Percentiles rank a stretch among this genome's conserved stretches.
These are phyloP conservation scores for Agrotis clavis DNA, from an alignment of 2,888 invertebrate genomes.

Conservation along the genomic window DNA sequence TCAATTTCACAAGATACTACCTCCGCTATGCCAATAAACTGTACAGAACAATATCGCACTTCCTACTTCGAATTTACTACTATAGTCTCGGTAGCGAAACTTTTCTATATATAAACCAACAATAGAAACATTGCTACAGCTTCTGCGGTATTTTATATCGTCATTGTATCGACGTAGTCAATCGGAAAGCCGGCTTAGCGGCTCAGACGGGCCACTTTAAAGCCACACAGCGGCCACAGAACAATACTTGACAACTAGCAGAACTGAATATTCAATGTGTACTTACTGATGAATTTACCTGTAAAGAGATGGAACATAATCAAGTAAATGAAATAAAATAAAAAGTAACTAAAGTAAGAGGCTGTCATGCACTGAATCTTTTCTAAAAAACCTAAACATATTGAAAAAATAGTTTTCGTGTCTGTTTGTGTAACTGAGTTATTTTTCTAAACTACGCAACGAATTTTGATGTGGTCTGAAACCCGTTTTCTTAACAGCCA, in stretches of 20 bases:
- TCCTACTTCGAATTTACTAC: slow-evolving; percentile 61
- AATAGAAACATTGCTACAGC: slow-evolving; percentile 65
- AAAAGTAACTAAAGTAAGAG: background rate
- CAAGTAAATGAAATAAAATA: slow-evolving; percentile 41
- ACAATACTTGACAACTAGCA: slow-evolving; percentile 47
- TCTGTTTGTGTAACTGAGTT: slow-evolving; percentile 1
- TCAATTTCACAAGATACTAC: slow-evolving; percentile 16
- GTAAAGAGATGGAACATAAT: slow-evolving; percentile 56
- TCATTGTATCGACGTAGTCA: slow-evolving; percentile 67
- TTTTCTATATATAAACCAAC: slow-evolving; percentile 56
- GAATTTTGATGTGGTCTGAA: background rate
- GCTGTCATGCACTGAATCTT: background rate
- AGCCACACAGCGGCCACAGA: slow-evolving; percentile 57
- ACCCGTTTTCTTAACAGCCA: background rate
- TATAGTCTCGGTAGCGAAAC: slow-evolving; percentile 34
- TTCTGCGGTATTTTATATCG: slow-evolving; percentile 66
- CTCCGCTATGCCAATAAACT: slow-evolving; percentile 38
- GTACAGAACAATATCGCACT: slow-evolving; percentile 53
- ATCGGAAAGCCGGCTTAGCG: slow-evolving; percentile 68
- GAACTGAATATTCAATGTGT: slow-evolving; percentile 56
- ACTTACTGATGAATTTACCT: slow-evolving; percentile 61
- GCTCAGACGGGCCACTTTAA: slow-evolving; percentile 62
- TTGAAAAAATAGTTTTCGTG: background rate
- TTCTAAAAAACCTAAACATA: background rate
- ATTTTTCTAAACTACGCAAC: background rate